Percentiles rank a stretch among this genome's conserved stretches.
Conservation (phyloP, 1,140 invertebrate species). For the Scaptomyza graminum region DNA sequence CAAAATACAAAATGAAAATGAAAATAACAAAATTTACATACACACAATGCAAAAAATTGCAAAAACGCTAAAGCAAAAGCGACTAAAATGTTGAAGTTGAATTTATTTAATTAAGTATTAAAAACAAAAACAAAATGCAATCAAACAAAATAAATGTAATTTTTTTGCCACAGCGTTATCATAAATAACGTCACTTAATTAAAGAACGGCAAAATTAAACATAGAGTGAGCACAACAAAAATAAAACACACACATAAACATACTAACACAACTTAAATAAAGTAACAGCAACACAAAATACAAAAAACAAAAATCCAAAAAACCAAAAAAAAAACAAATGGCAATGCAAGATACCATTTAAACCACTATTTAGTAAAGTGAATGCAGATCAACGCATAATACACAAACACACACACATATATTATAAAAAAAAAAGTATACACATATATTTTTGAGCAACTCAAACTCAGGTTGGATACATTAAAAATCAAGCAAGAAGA, state of each 20-base stretch:
- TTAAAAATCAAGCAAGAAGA: constrained; percentile 79
- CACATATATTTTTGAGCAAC: constrained; percentile 81
- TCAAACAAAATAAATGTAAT: constrained; percentile 61
- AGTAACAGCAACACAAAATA: constrained; percentile 47
- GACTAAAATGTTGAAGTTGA: constrained; percentile 74
- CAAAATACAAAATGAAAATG: constrained; percentile 36
- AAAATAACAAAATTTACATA: constrained; percentile 38
- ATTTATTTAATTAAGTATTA: constrained; percentile 74
- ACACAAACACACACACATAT: constrained; percentile 35
- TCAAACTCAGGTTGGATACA: constrained; percentile 82
- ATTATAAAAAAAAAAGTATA: constrained; percentile 41
- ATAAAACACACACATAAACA: constrained; percentile 31
- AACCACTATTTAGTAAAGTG: constrained; percentile 39
- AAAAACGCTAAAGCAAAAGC: constrained; percentile 40
- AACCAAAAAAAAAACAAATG: constrained; percentile 39
- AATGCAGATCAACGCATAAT: constrained; percentile 35
- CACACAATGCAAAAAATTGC: constrained; percentile 29
- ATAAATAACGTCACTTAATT: constrained; percentile 56
- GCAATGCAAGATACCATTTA: constrained; percentile 28
- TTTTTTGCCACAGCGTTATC: constrained; percentile 60
- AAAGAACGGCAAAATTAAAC: constrained; percentile 63
- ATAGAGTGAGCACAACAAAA: constrained; percentile 76
- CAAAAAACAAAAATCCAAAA: constrained; percentile 49
- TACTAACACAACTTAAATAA: constrained; percentile 52
- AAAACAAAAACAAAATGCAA: constrained; percentile 63